phyloP scores from a whole-genome alignment of 2,888 invertebrate genomes.

The Entomobrya multifasciata region DNA sequence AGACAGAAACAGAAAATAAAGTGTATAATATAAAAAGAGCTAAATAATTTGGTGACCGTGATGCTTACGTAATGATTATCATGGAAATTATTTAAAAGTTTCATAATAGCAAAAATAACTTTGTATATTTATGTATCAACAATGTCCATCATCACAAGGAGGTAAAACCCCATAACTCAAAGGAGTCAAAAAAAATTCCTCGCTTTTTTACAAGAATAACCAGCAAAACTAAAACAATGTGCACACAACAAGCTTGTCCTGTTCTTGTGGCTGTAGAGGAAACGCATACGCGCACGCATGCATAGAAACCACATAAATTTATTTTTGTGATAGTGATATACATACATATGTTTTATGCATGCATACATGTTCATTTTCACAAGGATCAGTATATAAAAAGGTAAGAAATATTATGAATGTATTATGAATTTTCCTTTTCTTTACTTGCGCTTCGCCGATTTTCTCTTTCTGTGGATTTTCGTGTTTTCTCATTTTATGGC shows the following conservation, averaged over 20 bases:
- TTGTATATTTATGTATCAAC: neutral
- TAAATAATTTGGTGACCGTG: no score
- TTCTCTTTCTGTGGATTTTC: constrained; percentile 6
- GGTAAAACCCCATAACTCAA: no score
- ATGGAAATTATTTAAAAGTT: neutral
- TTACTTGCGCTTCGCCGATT: constrained; percentile 18
- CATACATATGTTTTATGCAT: constrained; percentile 4
- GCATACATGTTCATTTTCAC: no score
- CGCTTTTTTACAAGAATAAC: neutral
- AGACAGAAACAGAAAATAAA: no score
- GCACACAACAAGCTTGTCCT: constrained; percentile 24
- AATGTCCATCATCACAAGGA: neutral
- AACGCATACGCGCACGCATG: constrained; percentile 71
- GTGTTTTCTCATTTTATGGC: neutral
- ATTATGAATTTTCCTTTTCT: no score
- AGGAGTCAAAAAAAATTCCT: no score
- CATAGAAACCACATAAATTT: constrained; percentile 63
- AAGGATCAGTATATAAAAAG: no score
- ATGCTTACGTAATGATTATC: no score
- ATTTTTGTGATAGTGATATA: neutral
- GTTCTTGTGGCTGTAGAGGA: constrained; percentile 66
- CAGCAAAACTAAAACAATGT: neutral
- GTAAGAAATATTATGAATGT: no score
- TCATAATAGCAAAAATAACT: neutral
- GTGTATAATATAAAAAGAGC: no score